Evolutionary conservation across 2,797 vertebrate species (phyloP).

Genomic region (Cynodonichthys magdalenae): DNA sequence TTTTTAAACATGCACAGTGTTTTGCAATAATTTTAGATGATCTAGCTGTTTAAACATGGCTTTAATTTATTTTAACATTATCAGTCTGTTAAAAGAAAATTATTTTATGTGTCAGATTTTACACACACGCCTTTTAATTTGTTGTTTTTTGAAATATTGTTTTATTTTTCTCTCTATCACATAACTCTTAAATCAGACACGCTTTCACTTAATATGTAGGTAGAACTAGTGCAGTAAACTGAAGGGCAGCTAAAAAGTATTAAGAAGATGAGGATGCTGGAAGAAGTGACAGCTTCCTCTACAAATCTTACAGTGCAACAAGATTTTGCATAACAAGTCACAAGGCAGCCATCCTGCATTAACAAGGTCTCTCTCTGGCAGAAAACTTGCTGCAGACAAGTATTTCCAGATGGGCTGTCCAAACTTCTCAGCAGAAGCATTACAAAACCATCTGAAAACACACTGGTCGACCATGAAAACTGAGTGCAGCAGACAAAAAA

Average conservation of each 20-base stretch:
- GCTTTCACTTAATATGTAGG: background rate
- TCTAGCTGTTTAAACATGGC: background rate
- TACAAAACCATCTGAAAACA: conserved; percentile 43
- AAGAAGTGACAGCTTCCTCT: conserved; percentile 8
- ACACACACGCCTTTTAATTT: background rate
- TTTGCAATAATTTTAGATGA: conserved; percentile 2
- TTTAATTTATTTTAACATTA: background rate
- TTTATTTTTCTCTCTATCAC: conserved; percentile 2
- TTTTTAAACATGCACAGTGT: background rate
- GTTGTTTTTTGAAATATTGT: background rate
- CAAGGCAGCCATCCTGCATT: conserved; percentile 9
- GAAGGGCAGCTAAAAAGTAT: conserved; percentile 3
- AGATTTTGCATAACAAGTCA: conserved; percentile 12
- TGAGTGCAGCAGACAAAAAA: conserved; percentile 45
- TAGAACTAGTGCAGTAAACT: background rate
- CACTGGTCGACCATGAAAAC: conserved; percentile 48
- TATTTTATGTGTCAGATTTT: background rate
- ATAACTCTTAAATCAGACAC: background rate
- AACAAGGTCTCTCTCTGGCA: conserved; percentile 14
- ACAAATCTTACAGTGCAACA: conserved; percentile 10
- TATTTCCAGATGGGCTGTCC: conserved; percentile 17
- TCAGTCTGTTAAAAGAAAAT: conserved; percentile 8
- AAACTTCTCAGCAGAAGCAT: conserved; percentile 54
- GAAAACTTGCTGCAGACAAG: conserved; percentile 14
- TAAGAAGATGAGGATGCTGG: conserved; percentile 5